These are phyloP conservation scores for Heptranchias perlo DNA, from an alignment of 2,113 vertebrate species.

Conservation along the genomic window DNA sequence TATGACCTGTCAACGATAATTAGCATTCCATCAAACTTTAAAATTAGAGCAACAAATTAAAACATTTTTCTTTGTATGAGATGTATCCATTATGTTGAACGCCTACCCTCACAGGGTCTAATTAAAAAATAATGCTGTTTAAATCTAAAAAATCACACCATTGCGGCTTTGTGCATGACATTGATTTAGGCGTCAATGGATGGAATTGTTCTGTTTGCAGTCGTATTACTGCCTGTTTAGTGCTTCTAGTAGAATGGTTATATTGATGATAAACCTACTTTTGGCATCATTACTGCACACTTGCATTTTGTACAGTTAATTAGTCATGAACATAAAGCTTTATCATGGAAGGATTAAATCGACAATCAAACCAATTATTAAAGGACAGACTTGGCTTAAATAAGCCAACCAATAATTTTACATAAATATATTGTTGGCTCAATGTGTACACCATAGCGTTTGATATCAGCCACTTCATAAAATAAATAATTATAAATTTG, in stretches of 20 bases:
- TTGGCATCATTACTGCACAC: constrained; percentile 1
- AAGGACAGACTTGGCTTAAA: not conserved
- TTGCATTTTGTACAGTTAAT: constrained; percentile 24
- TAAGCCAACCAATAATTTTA: not conserved
- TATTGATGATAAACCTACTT: not conserved
- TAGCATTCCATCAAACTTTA: constrained; percentile 6
- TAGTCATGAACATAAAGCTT: not conserved
- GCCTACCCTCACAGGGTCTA: not conserved
- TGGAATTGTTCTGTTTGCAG: not conserved
- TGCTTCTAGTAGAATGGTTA: too few relatives aligned
- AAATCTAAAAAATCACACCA: not conserved
- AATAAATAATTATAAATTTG: not conserved
- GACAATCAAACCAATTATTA: not conserved
- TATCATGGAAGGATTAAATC: not conserved
- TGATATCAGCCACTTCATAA: not conserved
- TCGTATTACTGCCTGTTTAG: not conserved
- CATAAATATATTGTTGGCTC: not conserved
- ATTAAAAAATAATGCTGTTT: constrained; percentile 19
- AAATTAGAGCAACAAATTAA: not conserved
- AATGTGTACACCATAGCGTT: not conserved
- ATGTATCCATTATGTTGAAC: not conserved
- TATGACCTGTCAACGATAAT: constrained; percentile 17
- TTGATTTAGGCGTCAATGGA: constrained; percentile 23
- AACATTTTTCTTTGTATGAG: constrained; percentile 6
- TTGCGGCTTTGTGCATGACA: not conserved